Conservation (phyloP, 2,113 vertebrate species). For the Toxostoma redivivum region DNA sequence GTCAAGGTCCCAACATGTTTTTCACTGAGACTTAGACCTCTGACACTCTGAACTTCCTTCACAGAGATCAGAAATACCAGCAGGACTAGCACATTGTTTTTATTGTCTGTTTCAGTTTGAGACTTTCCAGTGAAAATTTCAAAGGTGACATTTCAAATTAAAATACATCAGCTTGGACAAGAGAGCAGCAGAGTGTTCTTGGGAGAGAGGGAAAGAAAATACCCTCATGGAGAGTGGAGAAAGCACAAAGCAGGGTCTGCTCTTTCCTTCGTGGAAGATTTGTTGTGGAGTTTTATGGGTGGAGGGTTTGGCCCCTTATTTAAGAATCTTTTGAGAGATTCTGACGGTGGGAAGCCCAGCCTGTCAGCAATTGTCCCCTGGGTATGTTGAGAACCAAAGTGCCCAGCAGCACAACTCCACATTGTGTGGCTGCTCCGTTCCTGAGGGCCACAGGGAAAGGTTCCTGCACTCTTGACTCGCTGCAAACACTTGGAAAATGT, state of each 20-base stretch:
- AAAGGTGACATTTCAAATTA: background rate
- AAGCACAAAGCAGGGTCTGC: background rate
- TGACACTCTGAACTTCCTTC: slow-evolving; percentile 32
- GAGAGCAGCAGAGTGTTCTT: background rate
- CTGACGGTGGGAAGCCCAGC: background rate
- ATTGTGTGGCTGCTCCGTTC: background rate
- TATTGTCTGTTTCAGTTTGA: background rate
- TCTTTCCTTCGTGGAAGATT: background rate
- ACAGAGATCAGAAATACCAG: background rate
- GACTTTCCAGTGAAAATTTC: slow-evolving; percentile 10
- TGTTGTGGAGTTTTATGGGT: background rate
- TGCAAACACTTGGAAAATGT: background rate
- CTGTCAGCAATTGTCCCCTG: background rate
- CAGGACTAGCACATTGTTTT: background rate
- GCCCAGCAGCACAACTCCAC: background rate
- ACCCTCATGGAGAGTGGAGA: background rate
- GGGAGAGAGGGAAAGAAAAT: background rate
- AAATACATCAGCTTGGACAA: background rate
- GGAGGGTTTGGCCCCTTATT: background rate
- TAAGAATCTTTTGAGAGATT: background rate
- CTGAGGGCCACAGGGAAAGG: background rate
- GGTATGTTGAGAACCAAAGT: background rate
- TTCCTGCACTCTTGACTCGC: fast-evolving
- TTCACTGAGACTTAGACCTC: background rate
- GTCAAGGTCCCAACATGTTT: background rate